Conservation (phyloP, 2,113 vertebrate species). For the Malurus cyaneus region DNA sequence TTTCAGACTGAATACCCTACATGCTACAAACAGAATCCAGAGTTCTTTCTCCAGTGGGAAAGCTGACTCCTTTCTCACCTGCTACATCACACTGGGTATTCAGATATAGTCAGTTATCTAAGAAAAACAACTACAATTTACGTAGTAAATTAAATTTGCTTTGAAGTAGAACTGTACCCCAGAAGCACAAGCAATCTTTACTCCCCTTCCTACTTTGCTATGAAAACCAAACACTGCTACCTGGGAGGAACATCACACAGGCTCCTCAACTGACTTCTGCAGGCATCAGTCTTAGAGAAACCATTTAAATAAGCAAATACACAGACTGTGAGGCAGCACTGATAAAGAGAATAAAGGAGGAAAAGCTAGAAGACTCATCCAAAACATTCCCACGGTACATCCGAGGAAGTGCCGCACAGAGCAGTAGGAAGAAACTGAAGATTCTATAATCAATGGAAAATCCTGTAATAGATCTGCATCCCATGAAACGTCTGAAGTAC, state of each 20-base stretch:
- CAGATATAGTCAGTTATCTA: background rate
- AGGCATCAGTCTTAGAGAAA: background rate
- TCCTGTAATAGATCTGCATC: background rate
- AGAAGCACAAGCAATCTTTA: background rate
- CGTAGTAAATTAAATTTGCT: background rate
- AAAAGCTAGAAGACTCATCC: background rate
- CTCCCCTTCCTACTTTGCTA: background rate
- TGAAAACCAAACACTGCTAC: background rate
- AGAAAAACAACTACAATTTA: background rate
- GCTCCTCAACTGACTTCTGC: background rate
- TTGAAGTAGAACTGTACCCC: background rate
- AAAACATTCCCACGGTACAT: fast-evolving
- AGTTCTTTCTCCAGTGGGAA: background rate
- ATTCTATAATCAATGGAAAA: background rate
- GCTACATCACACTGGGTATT: background rate
- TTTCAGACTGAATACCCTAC: background rate
- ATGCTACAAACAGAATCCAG: background rate
- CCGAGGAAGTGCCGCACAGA: background rate
- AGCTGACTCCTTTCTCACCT: background rate
- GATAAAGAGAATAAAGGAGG: background rate
- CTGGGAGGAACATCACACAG: background rate
- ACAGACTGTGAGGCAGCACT: background rate
- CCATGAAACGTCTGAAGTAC: background rate
- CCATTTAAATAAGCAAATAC: background rate
- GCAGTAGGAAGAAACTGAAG: background rate